These are phyloP conservation scores for Lethenteron reissneri DNA, from an alignment of 2,113 vertebrate genomes.

Conservation along the genomic window DNA sequence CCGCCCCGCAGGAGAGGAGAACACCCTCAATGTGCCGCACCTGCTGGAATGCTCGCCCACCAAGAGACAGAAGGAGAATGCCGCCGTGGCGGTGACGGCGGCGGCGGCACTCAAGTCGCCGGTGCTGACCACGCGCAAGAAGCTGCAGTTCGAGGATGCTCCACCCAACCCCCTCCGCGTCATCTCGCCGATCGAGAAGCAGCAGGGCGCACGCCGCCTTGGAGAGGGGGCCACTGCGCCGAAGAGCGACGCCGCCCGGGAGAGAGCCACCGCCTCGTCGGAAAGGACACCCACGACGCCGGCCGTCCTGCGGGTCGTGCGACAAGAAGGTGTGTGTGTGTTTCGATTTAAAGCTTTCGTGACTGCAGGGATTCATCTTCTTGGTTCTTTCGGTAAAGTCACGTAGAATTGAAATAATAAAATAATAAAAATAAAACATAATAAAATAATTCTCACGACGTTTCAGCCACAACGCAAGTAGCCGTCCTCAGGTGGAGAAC, in stretches of 20 bases:
- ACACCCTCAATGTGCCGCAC: conserved; percentile 39
- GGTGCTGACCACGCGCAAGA: background rate
- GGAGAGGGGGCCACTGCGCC: fast-evolving
- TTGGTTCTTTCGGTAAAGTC: no score
- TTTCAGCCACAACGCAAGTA: no score
- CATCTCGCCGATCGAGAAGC: conserved; percentile 17
- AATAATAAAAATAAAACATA: no score
- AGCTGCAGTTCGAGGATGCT: background rate
- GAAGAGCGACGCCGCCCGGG: conserved; percentile 19
- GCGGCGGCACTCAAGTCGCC: background rate
- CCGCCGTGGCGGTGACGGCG: conserved; percentile 13
- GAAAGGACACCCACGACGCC: conserved; percentile 10
- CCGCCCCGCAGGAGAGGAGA: conserved; percentile 42
- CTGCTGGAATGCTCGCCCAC: conserved; percentile 37
- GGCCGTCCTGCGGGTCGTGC: conserved; percentile 20
- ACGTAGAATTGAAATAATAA: no score
- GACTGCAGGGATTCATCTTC: no score
- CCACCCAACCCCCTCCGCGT: background rate
- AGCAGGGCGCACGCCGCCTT: conserved; percentile 1
- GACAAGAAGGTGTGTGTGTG: conserved; percentile 36
- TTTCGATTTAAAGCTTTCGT: no score
- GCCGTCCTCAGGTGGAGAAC: no score
- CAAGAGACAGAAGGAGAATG: conserved; percentile 37
- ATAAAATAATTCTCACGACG: no score
- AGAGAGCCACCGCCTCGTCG: conserved; percentile 7